Evolutionary conservation across 2,113 vertebrate genomes (phyloP), one percentile per base, ranked within the genome.

Genomic region (Chlamydotis undulata): DNA sequence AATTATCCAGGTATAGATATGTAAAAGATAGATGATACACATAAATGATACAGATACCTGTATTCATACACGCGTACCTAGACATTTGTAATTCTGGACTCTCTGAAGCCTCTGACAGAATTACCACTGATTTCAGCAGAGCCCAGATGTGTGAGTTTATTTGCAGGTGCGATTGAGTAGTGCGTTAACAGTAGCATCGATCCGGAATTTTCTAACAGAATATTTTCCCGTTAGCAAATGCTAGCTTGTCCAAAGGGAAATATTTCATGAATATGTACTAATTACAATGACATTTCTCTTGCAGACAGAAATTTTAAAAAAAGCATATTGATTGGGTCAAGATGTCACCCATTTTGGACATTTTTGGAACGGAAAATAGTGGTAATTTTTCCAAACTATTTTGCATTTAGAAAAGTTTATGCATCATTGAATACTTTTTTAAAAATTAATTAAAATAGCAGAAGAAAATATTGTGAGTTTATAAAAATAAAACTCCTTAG

Each of bases 1-100:
- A 96, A 93, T 97, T 96, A 96, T 78, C 88, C 64, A 79, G 77
- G 87, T 94, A 89, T 89, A 89, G 96, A 94, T 90, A 96, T 68
- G 75, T 81, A 75, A 68, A 92, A 90, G 82, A 84, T 71, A 55
- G 68, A 84, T 89, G 69, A 75, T 71, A 80, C 59, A 29, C 39
- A 68, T 15, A 91, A 91, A 63, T 39, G 79, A 56, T 89, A 55
- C 16, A 45, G 87, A 56, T 57, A 43, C 31, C 2, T 45, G 43
- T 70, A 77, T 92, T 87, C 83, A 75, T 50, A 65, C 45, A 69
- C 52, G 56, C 1, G 0, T 56, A 83, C 43, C 76, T 89, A 71
- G 47, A 74, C 33, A 41, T 78, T 89, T 80, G 73, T 81, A 68
- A 90, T 88, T 83, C 60, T 19, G 10, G 8, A 13, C 29, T 63